These are phyloP conservation scores for Lasaia peninsularis DNA, from an alignment of 1,140 invertebrate species.

Conservation along the genomic window DNA sequence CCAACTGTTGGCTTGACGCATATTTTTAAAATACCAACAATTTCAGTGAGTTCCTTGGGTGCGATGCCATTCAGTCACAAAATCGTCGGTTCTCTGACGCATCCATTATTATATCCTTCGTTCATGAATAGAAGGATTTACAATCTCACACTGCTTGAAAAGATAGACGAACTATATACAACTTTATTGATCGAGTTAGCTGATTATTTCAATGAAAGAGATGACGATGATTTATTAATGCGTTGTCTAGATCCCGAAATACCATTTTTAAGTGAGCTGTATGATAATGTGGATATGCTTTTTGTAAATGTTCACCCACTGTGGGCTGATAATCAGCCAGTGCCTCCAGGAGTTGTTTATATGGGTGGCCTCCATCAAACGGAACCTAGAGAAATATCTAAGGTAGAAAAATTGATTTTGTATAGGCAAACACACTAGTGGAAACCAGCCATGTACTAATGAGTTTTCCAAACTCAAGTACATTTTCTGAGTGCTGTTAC, in stretches of 20 bases:
- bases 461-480: too few relatives aligned
- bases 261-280: conserved; percentile 57
- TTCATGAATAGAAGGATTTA: conserved; percentile 4
- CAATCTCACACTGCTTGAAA: conserved; percentile 30
- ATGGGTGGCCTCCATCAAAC: conserved; percentile 70
- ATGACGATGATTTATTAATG: conserved; percentile 18
- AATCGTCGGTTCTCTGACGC: conserved; percentile 12
- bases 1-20: not conserved
- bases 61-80: not conserved
- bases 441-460: too few relatives aligned
- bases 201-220: not conserved
- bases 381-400: conserved; percentile 41
- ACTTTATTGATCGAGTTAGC: conserved; percentile 1
- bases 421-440: too few relatives aligned
- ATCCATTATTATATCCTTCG: conserved; percentile 18
- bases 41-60: not conserved
- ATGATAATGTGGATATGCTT: conserved; percentile 69
- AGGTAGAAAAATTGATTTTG: conserved; percentile 19
- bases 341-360: conserved; percentile 63
- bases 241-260: conserved; percentile 50
- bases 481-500: too few relatives aligned
- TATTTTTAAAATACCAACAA: not conserved
- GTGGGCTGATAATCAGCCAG: conserved; percentile 49
- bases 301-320: conserved; percentile 71
- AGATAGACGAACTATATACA: conserved; percentile 34